phyloP scores from a whole-genome alignment of 2,888 invertebrate species.

The Ceriagrion tenellum region DNA sequence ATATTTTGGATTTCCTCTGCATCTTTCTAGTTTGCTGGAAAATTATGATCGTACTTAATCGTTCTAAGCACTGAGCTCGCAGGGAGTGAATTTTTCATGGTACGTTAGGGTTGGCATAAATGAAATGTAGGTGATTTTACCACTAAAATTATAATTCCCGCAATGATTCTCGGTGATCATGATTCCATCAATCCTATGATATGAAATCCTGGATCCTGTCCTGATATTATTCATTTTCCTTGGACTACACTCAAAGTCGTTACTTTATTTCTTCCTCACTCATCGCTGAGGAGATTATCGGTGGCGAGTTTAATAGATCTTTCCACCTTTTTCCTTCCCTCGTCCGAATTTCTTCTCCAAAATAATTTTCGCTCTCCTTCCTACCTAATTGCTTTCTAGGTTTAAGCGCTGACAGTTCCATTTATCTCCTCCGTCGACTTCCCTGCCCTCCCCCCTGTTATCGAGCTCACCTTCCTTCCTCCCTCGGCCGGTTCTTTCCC shows the following conservation, averaged over 20 bases:
- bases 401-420: slow-evolving; percentile 10
- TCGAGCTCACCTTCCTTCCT: neutral
- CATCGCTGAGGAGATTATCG: neutral
- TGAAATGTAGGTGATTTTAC: too few relatives aligned
- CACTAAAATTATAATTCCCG: too few relatives aligned
- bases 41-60: too few relatives aligned
- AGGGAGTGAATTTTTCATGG: too few relatives aligned
- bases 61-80: too few relatives aligned
- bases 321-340: neutral
- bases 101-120: too few relatives aligned
- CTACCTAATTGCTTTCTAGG: neutral
- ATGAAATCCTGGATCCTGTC: neutral
- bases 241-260: neutral
- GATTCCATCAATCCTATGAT: neutral
- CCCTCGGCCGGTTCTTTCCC: too few relatives aligned
- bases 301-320: neutral
- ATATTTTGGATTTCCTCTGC: too few relatives aligned
- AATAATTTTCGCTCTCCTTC: neutral
- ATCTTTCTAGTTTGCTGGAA: too few relatives aligned
- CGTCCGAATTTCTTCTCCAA: neutral
- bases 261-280: neutral
- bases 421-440: neutral
- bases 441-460: neutral
- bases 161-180: too few relatives aligned
- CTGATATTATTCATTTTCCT: neutral